Evolutionary conservation across 2,113 vertebrate species (phyloP).

Genomic region (Menidia beryllina): DNA sequence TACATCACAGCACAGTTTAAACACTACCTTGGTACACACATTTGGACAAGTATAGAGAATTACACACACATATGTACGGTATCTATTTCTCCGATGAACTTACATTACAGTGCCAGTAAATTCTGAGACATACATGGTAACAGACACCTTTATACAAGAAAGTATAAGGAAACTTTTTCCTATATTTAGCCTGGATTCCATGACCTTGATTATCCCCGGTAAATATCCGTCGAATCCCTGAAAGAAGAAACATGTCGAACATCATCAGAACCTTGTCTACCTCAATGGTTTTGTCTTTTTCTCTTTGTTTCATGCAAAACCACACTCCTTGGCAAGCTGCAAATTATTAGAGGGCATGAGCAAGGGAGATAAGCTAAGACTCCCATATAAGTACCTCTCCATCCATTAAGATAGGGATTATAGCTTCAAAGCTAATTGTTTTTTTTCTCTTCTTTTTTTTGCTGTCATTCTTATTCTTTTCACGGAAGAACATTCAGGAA

Average conservation of each 20-base stretch:
- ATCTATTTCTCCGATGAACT: not conserved
- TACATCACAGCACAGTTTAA: not conserved
- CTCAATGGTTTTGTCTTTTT: slow-evolving; percentile 7
- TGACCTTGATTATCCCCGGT: slow-evolving; percentile 33
- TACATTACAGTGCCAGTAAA: not conserved
- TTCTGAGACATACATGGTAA: not conserved
- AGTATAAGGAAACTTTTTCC: not conserved
- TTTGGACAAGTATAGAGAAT: too few species aligned
- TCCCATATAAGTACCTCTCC: slow-evolving; percentile 62
- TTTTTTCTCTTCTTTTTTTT: slow-evolving; percentile 72
- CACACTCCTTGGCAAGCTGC: slow-evolving; percentile 2
- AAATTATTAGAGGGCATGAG: slow-evolving; percentile 40
- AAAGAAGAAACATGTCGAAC: slow-evolving; percentile 21
- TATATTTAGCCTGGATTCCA: slow-evolving; percentile 6
- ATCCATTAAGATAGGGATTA: slow-evolving; percentile 66
- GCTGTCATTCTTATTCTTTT: slow-evolving; percentile 42
- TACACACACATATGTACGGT: not conserved
- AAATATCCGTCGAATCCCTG: slow-evolving; percentile 29
- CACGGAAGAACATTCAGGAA: slow-evolving; percentile 52
- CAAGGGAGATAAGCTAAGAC: slow-evolving; percentile 46
- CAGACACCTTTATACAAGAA: not conserved
- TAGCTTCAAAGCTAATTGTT: slow-evolving; percentile 76
- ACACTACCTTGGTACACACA: too few species aligned
- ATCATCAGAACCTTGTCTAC: slow-evolving; percentile 35
- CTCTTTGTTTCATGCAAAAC: slow-evolving; percentile 17